Evolutionary conservation across 2,797 vertebrate species (phyloP), one percentile per base, ranked within the genome.

Genomic region (Poeciliopsis infans): DNA sequence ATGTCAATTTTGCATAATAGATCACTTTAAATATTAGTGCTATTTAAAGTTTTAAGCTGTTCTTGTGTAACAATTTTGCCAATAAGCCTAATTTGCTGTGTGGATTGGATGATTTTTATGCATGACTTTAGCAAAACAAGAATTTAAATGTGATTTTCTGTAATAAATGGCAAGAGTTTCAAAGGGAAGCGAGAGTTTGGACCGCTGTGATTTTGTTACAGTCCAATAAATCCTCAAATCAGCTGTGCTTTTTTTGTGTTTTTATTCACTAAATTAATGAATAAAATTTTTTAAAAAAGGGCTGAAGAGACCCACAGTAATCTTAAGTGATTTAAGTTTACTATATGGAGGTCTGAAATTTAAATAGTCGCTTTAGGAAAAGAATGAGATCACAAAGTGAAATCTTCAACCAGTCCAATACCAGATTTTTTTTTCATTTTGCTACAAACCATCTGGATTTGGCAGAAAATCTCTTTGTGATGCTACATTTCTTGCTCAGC

Each of bases 401-500:
- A 69, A 69, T 0, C 66, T 68, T 68, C 3, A 41, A 68, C 3
- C 20, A 41, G 36, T 25, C 10, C 5, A 68, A 25, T 41, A 25
- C 12, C 20, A 66, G 18, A 23, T 36, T 18, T 10, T 61, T 61
- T 7, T 41, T 69, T 15, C 2, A 69, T 41, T 68, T 36, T 10
- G 73, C 36, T 25, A 78, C 59, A 51, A 79, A 41, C 76, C 12
- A 68, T 49, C 71, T 72, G 82, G 20, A 73, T 78, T 74, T 84
- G 4, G 55, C 76, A 43, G 72, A 84, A 77, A 80, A 53, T 69
- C 33, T 73, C 33, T 33, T 4, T 7, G 23, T 76, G 72, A 86
- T 82, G 76, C 85, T 83, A 70, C 76, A 85, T 90, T 86, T 92
- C 71, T 76, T 53, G 74, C 64, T 84, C 84, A 79, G 77, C 73